phyloP scores from a whole-genome alignment of 2,797 vertebrate genomes.

The Pangasius sanitwongsei region DNA sequence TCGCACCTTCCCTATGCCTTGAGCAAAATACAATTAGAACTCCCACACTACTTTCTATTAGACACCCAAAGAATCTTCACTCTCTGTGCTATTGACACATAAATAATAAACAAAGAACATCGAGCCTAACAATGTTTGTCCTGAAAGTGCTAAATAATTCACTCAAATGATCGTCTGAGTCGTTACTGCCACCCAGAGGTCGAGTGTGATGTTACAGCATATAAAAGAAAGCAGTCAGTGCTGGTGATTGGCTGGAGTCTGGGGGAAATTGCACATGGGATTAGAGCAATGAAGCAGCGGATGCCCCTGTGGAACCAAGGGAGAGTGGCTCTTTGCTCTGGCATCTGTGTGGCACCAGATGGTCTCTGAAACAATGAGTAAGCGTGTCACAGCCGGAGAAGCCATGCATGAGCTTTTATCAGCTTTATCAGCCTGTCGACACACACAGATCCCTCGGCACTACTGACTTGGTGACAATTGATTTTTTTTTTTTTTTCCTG shows the following conservation, averaged over 20 bases:
- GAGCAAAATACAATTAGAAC: constrained; percentile 74
- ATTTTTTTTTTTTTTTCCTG: constrained; percentile 25
- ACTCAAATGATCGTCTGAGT: constrained; percentile 66
- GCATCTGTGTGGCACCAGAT: constrained; percentile 68
- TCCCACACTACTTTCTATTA: constrained; percentile 69
- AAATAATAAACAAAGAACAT: constrained; percentile 73
- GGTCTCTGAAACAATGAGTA: constrained; percentile 68
- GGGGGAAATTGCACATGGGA: not conserved
- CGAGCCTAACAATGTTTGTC: constrained; percentile 54
- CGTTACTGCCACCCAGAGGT: constrained; percentile 79
- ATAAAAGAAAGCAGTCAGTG: not conserved
- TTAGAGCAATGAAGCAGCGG: not conserved
- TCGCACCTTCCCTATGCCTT: constrained; percentile 65
- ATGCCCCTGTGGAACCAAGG: constrained; percentile 27
- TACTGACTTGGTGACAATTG: constrained; percentile 48
- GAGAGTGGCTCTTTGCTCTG: constrained; percentile 47
- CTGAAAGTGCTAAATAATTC: constrained; percentile 74
- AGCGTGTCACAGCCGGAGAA: constrained; percentile 62
- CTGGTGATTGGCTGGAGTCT: not conserved
- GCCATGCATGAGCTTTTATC: constrained; percentile 60
- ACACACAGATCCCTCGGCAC: constrained; percentile 59
- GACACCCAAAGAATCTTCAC: constrained; percentile 63
- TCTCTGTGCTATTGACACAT: constrained; percentile 61
- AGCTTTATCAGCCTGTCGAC: constrained; percentile 68
- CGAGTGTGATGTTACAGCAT: constrained; percentile 39